These are phyloP conservation scores for Callipepla squamata DNA, from an alignment of 2,113 vertebrate genomes.

Conservation along the genomic window DNA sequence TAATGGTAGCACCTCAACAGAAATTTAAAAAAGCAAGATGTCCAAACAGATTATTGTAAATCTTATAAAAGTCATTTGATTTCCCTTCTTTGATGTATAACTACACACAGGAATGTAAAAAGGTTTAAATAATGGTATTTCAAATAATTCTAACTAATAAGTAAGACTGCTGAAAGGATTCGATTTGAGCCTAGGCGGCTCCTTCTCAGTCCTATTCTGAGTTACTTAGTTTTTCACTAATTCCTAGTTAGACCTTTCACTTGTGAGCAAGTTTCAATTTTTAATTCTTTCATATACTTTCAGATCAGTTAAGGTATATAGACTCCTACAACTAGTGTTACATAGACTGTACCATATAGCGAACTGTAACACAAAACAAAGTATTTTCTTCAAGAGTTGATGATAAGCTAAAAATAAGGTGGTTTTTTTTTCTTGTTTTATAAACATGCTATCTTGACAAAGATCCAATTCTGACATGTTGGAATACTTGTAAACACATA, in stretches of 20 bases:
- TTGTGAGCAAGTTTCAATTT: not conserved
- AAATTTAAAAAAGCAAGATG: not conserved
- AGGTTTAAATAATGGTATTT: not conserved
- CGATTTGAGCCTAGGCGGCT: too few species aligned
- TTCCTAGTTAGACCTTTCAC: not conserved
- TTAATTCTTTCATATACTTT: not conserved
- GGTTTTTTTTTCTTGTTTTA: not conserved
- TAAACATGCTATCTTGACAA: not conserved
- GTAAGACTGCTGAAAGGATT: not conserved
- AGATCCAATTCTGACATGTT: not conserved
- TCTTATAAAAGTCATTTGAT: not conserved
- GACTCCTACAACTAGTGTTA: not conserved
- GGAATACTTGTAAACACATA: not conserved
- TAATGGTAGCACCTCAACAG: not conserved
- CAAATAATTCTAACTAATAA: not conserved
- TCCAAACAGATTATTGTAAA: not conserved
- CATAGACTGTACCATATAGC: not conserved
- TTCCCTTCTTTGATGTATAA: not conserved
- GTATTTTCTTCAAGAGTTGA: not conserved
- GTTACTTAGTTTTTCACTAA: not conserved
- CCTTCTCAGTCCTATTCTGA: not conserved
- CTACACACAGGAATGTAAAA: rapidly evolving
- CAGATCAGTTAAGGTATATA: not conserved
- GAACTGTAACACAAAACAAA: not conserved
- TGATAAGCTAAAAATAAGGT: not conserved